Evolutionary conservation across 2,113 vertebrate species (phyloP), one percentile per base, ranked within the genome.

Genomic region (Sprattus sprattus): DNA sequence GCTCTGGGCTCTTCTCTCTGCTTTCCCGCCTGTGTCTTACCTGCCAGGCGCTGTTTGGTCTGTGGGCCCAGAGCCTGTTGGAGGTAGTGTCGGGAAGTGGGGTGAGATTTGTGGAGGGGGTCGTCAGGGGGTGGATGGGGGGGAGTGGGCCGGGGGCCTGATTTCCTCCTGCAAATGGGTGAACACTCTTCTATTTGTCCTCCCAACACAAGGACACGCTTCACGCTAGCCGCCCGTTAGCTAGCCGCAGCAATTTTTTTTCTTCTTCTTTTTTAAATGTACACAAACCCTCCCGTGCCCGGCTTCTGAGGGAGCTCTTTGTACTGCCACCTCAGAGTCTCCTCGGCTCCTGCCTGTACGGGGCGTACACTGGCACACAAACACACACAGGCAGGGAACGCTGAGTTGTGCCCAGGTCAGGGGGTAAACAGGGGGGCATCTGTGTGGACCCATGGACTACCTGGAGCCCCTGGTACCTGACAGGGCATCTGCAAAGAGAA

Each of bases 141-240:
- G 39, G 39, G 39, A 39, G 39, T 39, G 39, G 39, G 39, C 39
- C 39, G 2, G 15, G 86, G 88, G 89, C 81, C 85, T 86, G 22
- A 82, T 93, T 93, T 93, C 91, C 90, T 89, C 85, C 89, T 83
- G 82, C 85, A 89, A 92, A 89, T 86, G 85, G 87, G 81, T 92
- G 81, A 96, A 95, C 95, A 96, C 95, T 95, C 94, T 91, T 92
- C 92, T 93, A 90, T 94, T 96, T 97, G 95, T 96, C 91, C 89
- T 91, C 89, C 39, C 80, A 92, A 91, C 92, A 97, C 96, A 97
- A 96, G 95, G 92, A 92, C 91, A 92, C 92, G 71, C 82, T 96
- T 97, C 96, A 95, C 96, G 90, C 81, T 54, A 44, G 57, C 22
- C 4, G 84, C 28, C 49, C 39, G 84, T 90, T 92, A 91, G 88